Base-by-base conservation (phyloP, 2,888 invertebrate species). In the Apamea monoglypha region DNA sequence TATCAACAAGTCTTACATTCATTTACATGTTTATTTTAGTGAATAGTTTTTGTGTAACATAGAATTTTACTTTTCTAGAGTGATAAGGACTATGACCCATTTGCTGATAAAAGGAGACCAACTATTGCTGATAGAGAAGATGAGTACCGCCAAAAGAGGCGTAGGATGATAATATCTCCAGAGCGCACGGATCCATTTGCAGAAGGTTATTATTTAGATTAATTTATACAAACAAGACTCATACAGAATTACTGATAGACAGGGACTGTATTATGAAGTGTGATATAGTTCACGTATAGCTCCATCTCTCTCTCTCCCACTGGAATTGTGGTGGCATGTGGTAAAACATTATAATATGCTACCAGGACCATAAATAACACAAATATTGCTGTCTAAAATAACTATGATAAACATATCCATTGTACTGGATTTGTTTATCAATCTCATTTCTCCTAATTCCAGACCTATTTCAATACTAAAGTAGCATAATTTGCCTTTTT, bases 121-220 rank as follows among this genome's bases (percentile, higher is more conserved):
- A 99, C 99, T 29, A 99, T 99, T 93, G 99, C 99, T 1, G 99
- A 99, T 91, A 97, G 99, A 88, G 99, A 99, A 97, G 99, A 99
- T 98, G 99, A 99, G 94, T 99, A 99, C 93, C 97, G 99, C 78
- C 98, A 98, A 91, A 98, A 98, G 91, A 97, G 99, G 89, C 97
- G 99, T 82, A 97, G 98, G 95, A 98, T 99, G 97, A 98, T 98
- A 85, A 99, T 99, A 92, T 99, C 99, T 8, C 99, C 99, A 1
- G 99, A 99, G 93, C 97, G 99, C 91, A 98, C 98, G 89, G 99
- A 99, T 97, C 99, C 99, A 59, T 99, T 99, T 97, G 99, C 99
- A 92, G 99, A 99, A 97, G 99, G 99, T 99, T 97, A 97, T 98
- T 97, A 83, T 74, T 75, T 66, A n/a, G 3, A 68, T 61, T 61